A percentile compares a stretch with the other conserved stretches of the same genome.
These are phyloP conservation scores for Oedothorax gibbosus DNA, from an alignment of 1,140 invertebrate species.

Conservation along the genomic window DNA sequence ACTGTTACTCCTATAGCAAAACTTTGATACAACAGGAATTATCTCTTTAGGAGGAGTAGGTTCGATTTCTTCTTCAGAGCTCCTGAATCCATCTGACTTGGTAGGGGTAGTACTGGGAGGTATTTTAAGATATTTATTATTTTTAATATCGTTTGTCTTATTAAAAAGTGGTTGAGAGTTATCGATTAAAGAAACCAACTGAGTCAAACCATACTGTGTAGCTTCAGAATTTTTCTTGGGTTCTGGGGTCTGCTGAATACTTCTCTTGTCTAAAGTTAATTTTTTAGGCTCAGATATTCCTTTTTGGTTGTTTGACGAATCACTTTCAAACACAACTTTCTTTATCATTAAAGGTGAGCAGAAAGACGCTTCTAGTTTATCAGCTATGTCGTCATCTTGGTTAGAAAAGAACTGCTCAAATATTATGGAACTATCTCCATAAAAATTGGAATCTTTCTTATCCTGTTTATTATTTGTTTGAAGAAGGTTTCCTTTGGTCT, in stretches of 20 bases:
- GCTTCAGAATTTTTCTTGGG: not conserved
- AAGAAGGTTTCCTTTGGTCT: not conserved
- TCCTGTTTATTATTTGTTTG: not conserved
- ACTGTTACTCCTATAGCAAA: conserved; percentile 32
- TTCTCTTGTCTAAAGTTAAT: not conserved
- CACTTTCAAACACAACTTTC: conserved; percentile 33
- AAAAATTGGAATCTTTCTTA: not conserved
- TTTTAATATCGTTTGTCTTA: not conserved
- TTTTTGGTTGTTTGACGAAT: not conserved
- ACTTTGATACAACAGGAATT: not conserved
- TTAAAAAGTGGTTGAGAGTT: not conserved
- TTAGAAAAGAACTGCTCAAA: conserved; percentile 17
- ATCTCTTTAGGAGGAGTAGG: conserved; percentile 44
- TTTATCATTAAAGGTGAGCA: conserved; percentile 24
- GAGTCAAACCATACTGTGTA: conserved; percentile 44
- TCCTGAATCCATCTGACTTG: not conserved
- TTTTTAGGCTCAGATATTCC: not conserved
- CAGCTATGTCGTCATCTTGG: not conserved
- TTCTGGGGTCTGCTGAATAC: not conserved
- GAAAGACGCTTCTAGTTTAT: conserved; percentile 19
- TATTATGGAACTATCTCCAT: conserved; percentile 22
- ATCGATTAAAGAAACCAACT: conserved; percentile 41
- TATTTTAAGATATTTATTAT: not conserved
- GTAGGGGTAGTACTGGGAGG: not conserved
- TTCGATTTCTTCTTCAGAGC: conserved; percentile 43